Evolutionary conservation across 2,888 invertebrate species (phyloP).

Genomic region (Deroplatys truncata): DNA sequence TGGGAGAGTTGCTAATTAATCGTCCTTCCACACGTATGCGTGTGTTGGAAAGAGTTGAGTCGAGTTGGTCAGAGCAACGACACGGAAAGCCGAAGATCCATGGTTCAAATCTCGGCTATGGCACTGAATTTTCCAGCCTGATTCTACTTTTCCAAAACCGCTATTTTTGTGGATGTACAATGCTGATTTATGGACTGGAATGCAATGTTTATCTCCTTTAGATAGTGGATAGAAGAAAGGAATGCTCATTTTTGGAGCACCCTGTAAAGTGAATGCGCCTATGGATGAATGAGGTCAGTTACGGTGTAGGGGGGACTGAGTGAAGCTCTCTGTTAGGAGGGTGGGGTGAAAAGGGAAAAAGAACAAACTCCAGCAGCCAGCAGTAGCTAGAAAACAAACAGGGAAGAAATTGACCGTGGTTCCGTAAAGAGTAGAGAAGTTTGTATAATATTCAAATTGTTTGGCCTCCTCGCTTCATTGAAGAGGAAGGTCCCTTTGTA

Average conservation of each 20-base stretch:
- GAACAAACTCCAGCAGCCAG: background rate
- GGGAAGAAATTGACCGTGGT: constrained; percentile 23
- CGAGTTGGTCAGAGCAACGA: no score
- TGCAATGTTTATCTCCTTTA: no score
- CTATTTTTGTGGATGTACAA: no score
- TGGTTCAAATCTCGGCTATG: no score
- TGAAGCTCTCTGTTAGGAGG: background rate
- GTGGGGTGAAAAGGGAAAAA: background rate
- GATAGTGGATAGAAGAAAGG: no score
- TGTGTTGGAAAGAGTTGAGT: no score
- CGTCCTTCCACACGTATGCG: no score
- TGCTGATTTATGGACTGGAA: no score
- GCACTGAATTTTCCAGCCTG: no score
- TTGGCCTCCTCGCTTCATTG: constrained; percentile 16
- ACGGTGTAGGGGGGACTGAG: background rate
- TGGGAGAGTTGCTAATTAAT: no score
- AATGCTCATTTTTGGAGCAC: background rate
- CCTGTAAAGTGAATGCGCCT: background rate
- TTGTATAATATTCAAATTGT: constrained; percentile 21
- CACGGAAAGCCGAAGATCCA: no score
- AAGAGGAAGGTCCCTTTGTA: background rate
- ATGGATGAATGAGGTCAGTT: background rate
- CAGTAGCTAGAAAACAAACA: constrained; percentile 19
- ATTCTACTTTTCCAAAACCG: no score
- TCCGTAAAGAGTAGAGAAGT: constrained; percentile 1